Evolutionary conservation across 1,140 invertebrate genomes (phyloP).

Genomic region (Coelopa frigida): DNA sequence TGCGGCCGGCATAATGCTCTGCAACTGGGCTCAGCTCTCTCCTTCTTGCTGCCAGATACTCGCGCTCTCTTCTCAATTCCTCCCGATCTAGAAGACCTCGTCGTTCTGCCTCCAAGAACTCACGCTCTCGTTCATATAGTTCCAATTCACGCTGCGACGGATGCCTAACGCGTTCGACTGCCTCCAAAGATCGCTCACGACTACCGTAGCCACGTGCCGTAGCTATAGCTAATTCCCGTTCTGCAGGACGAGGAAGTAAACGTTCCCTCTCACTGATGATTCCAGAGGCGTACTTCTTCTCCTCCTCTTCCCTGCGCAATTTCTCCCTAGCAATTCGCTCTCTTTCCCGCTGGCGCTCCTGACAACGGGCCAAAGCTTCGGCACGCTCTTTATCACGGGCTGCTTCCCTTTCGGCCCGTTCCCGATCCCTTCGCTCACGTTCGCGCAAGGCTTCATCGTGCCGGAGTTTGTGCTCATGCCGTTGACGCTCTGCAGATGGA

Average conservation of each 20-base stretch:
- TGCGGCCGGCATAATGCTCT: constrained; percentile 27
- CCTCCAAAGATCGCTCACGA: constrained; percentile 35
- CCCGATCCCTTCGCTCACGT: constrained; percentile 44
- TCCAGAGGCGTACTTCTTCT: constrained; percentile 26
- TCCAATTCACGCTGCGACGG: constrained; percentile 26
- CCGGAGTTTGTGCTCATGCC: constrained; percentile 28
- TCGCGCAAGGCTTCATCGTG: constrained; percentile 40
- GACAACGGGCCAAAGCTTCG: constrained; percentile 50
- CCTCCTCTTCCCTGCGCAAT: constrained; percentile 43
- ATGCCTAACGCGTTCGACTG: constrained; percentile 23
- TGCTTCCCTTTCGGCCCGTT: constrained; percentile 47
- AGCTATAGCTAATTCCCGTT: constrained; percentile 29
- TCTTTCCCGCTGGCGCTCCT: constrained; percentile 53
- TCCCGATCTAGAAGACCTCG: constrained; percentile 25
- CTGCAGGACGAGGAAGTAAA: constrained; percentile 19
- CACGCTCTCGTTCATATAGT: constrained; percentile 35
- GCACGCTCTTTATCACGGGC: constrained; percentile 52
- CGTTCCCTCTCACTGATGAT: constrained; percentile 9
- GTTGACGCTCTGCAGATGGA: constrained; percentile 29
- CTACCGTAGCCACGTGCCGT: constrained; percentile 22
- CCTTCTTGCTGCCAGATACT: constrained; percentile 22
- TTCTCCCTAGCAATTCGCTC: constrained; percentile 51
- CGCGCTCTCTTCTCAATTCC: constrained; percentile 27
- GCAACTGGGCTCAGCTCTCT: constrained; percentile 26
- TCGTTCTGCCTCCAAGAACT: constrained; percentile 26